Evolutionary conservation across 2,888 invertebrate genomes (phyloP).

Genomic region (Didymodactylos carnosus): DNA sequence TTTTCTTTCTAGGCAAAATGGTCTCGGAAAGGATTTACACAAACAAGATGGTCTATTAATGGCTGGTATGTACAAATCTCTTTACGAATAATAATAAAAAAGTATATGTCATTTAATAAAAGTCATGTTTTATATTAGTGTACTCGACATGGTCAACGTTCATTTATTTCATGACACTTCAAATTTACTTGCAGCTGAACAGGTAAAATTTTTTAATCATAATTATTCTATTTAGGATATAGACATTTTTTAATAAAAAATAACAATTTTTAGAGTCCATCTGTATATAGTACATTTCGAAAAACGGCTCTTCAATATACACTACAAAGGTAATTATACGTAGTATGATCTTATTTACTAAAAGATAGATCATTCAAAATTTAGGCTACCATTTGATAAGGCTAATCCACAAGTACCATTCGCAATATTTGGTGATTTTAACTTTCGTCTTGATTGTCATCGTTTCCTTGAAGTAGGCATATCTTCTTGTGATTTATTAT

Average conservation of each 20-base stretch:
- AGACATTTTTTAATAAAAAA: slow-evolving; percentile 30
- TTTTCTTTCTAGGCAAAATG: slow-evolving; percentile 56
- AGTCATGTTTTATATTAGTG: slow-evolving; percentile 23
- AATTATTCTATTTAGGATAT: not conserved
- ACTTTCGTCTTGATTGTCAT: slow-evolving; percentile 79
- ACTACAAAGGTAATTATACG: not conserved
- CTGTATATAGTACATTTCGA: slow-evolving; percentile 67
- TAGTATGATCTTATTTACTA: slow-evolving; percentile 36
- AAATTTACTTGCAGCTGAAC: slow-evolving; percentile 72
- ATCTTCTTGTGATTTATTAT: not conserved
- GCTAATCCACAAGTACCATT: slow-evolving; percentile 56
- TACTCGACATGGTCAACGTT: slow-evolving; percentile 83
- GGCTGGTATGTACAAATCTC: slow-evolving; percentile 22
- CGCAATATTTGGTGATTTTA: slow-evolving; percentile 97
- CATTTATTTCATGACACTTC: slow-evolving; percentile 96
- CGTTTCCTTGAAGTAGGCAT: slow-evolving; percentile 49
- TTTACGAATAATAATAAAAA: no score
- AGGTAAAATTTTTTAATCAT: slow-evolving; percentile 35
- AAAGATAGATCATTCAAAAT: slow-evolving; percentile 43
- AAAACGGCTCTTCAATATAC: slow-evolving; percentile 61
- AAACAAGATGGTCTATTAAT: slow-evolving; percentile 69
- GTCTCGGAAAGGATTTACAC: slow-evolving; percentile 82
- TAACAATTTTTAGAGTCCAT: no score
- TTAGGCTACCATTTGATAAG: slow-evolving; percentile 33
- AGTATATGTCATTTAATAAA: no score